Evolutionary conservation across 2,797 vertebrate species (phyloP).

Genomic region (Molothrus aeneus): DNA sequence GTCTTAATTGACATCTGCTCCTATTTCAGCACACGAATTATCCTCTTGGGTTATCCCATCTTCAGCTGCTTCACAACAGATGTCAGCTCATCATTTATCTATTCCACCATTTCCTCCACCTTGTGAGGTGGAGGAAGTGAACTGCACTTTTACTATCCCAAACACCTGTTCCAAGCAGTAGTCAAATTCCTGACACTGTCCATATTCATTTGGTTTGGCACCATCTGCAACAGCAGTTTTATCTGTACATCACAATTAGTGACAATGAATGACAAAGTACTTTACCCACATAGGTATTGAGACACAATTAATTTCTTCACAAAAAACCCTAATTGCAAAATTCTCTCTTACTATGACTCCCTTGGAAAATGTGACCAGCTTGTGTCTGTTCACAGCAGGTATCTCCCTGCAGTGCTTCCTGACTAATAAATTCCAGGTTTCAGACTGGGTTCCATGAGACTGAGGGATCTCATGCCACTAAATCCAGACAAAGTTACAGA

Average conservation of each 20-base stretch:
- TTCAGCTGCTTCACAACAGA: neutral
- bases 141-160: neutral
- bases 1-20: slow-evolving; percentile 37
- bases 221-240: neutral
- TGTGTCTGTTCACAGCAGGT: neutral
- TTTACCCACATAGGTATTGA: neutral
- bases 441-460: neutral
- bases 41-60: neutral
- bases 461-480: neutral
- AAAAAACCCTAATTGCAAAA: neutral
- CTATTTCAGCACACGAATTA: neutral
- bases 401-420: neutral
- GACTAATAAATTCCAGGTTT: neutral
- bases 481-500: neutral
- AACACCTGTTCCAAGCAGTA: neutral
- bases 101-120: neutral
- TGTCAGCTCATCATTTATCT: neutral
- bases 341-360: neutral
- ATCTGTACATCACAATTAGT: neutral
- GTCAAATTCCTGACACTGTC: neutral
- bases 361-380: neutral
- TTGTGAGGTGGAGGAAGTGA: neutral
- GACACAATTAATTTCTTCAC: neutral
- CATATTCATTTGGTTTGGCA: neutral
- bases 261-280: neutral